Evolutionary conservation across 2,888 invertebrate genomes (phyloP), one percentile per base, ranked within the genome.

Genomic region (Dynastes maya): DNA sequence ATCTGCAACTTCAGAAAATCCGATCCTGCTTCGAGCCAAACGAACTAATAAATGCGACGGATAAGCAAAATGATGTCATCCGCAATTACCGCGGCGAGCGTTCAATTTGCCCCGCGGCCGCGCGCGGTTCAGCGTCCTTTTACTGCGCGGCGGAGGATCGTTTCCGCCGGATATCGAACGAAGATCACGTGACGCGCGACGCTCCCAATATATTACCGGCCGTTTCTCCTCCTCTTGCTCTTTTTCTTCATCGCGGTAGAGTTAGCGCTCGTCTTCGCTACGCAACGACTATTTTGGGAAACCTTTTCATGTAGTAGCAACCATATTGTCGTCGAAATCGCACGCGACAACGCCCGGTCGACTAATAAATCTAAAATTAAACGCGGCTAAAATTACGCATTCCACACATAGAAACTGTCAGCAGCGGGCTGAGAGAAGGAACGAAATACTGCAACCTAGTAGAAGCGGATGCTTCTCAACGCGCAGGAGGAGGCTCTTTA

Each of bases 341-440:
- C 11, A 45, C 27, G 5, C 45, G 27, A 45, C 32, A 29, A 32
- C n/a, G 29, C 51, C n/a, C n/a, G 13, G 61, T n/a, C 68, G 68
- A 68, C 67, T 40, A 77, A 37, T 77, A 71, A 63, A 64, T 72
- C 78, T 78, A 78, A 78, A 78, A 72, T 77, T 77, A 77, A 71
- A 61, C 27, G 49, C 68, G 37, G 58, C 63, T 77, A 77, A 68
- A 77, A 77, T 78, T 72, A 78, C 72, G 40, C 61, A 40, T 72
- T 72, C 72, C n/a, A 27, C 55, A 58, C 58, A 32, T 37, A 40
- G 58, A 74, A 45, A 13, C 68, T 27, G 51, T 37, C 5, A 68
- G 37, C 51, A 51, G 61, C 5, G 5, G 16, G 4, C 22, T 40
- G 22, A 4, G 61, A 61, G 27, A 27, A 61, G 61, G 61, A 58